phyloP scores from a whole-genome alignment of 2,888 invertebrate species.

The Drosophila sordidapex region DNA sequence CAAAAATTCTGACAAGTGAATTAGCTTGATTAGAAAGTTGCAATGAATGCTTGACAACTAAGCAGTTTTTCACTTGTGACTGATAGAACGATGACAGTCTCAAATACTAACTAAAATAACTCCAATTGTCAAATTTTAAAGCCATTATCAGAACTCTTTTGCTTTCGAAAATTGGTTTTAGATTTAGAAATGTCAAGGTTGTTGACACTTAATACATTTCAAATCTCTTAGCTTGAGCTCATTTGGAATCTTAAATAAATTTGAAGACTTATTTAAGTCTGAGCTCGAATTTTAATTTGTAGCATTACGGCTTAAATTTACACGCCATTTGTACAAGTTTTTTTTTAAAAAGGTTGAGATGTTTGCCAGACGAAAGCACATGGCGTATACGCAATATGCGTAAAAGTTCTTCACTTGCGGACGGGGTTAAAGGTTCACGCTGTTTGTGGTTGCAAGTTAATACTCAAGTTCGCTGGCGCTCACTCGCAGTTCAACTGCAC shows the following conservation, averaged over 20 bases:
- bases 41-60: background rate
- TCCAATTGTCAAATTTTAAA: background rate
- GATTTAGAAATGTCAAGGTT: too few relatives aligned
- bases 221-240: background rate
- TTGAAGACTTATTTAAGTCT: background rate
- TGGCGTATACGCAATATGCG: constrained; percentile 54
- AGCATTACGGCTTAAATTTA: background rate
- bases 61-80: background rate
- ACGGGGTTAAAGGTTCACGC: constrained; percentile 35
- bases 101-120: background rate
- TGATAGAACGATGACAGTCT: background rate
- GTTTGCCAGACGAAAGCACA: constrained; percentile 21
- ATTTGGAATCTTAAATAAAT: background rate
- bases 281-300: background rate
- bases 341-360: constrained; percentile 30
- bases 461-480: background rate
- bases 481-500: constrained; percentile 56
- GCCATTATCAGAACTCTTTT: background rate
- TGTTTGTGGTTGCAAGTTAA: constrained; percentile 24
- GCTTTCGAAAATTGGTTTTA: background rate
- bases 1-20: background rate
- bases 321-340: too few relatives aligned
- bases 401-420: constrained; percentile 10
- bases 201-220: too few relatives aligned
- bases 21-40: background rate